Base-by-base conservation (phyloP, 1,140 invertebrate genomes). In the Drosophila subpulchrella region DNA sequence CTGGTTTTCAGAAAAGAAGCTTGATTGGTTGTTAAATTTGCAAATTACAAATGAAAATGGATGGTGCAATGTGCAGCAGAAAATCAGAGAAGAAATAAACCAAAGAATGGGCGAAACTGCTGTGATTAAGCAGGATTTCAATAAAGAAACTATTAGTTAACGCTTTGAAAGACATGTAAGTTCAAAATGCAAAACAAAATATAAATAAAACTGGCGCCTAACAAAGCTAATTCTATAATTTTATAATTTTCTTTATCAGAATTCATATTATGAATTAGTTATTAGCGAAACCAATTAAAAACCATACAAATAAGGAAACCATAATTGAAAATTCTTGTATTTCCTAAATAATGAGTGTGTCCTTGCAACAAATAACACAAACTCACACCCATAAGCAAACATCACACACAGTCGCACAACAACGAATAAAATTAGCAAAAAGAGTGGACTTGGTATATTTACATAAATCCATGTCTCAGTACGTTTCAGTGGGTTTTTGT, bases 51-150 rank as follows among this genome's bases (percentile, higher is more conserved):
- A 51, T 11, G 1, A 60, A 60, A 60, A 12, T 17, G 5, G 27
- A 27, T 36, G 12, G 51, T 67, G 63, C 50, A 39, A 27, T 27
- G 68, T 73, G 68, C 44, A 62, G 58, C 50, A 32, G 46, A 24
- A 36, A 38, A 44, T 12, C 1, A 47, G 20, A 47, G 20, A 32
- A 17, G 20, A 27, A 47, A 17, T 36, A 36, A 17, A 11, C 0
- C 32, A 10, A 24, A 39, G 39, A 32, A 47, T n/a, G 11, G 11
- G 0, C 6, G 24, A 32, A 50, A 50, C 50, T 56, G 8, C 27
- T 34, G 0, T 34, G 17, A 32, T 39, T 30, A 48, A 12, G 36
- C 51, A 12, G 63, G 6, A 13, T 30, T n/a, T 32, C 34, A 36
- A 36, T 24, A 12, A 3, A 4, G 10, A 12, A 63, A 20, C 34